Percentiles rank a stretch among this genome's conserved stretches.
Conservation (phyloP, 2,888 invertebrate genomes). For the Campaea margaritaria region DNA sequence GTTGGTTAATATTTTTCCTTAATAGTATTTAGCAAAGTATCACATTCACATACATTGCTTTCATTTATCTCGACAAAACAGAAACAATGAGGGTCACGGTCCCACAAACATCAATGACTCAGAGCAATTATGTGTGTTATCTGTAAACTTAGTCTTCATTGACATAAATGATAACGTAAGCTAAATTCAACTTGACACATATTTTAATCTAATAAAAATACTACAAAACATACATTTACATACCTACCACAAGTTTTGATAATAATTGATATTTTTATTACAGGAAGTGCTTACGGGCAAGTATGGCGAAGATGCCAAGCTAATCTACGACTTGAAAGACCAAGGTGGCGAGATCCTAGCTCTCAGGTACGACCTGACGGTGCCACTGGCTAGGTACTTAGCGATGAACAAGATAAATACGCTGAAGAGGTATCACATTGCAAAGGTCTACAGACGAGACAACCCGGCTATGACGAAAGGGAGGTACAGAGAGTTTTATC, state of each 20-base stretch:
- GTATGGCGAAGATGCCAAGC: conserved; percentile 99
- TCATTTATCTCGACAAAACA: no score
- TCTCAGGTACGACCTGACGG: conserved; percentile 98
- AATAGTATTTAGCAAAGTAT: no score
- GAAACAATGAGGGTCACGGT: no score
- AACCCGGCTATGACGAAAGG: conserved; percentile 98
- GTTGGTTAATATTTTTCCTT: no score
- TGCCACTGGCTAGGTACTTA: conserved; percentile 98
- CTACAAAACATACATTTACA: no score
- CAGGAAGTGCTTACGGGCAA: conserved; percentile 99
- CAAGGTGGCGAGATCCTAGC: conserved; percentile 99
- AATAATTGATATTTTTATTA: conserved; percentile 19
- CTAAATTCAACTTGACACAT: no score
- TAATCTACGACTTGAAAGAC: conserved; percentile 99
- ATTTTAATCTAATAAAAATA: no score
- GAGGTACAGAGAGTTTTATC: conserved; percentile 99
- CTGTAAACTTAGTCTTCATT: no score
- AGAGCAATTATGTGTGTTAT: no score
- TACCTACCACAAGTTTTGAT: conserved; percentile 1
- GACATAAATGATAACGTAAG: no score
- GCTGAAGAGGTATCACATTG: conserved; percentile 99
- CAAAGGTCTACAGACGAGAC: conserved; percentile 98
- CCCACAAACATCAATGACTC: no score
- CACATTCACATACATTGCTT: no score
- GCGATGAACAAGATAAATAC: conserved; percentile 98